These are phyloP conservation scores for Polyommatus iphigenia DNA, from an alignment of 2,888 invertebrate species.

Conservation along the genomic window DNA sequence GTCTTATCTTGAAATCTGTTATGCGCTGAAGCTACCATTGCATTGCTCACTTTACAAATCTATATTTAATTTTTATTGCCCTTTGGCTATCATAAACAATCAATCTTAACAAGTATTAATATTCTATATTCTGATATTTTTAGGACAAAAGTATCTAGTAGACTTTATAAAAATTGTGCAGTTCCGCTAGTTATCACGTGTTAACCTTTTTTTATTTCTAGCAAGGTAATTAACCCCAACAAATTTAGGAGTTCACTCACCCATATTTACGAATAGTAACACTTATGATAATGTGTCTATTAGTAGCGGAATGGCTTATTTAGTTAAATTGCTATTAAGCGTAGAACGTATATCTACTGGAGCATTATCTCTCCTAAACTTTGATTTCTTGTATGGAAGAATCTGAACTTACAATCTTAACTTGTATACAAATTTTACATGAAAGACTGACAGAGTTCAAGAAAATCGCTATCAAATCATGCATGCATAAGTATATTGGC, in stretches of 20 bases:
- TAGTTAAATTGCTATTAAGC: constrained; percentile 37
- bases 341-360: neutral
- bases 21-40: neutral
- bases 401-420: neutral
- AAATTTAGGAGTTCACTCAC: constrained; percentile 45
- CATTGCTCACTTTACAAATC: neutral
- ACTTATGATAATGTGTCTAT: constrained; percentile 45
- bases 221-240: constrained; percentile 4
- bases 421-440: neutral
- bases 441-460: neutral
- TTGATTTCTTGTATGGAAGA: neutral
- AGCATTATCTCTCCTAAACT: neutral
- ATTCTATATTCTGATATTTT: neutral
- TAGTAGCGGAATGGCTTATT: constrained; percentile 43
- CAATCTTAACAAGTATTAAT: neutral
- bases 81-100: neutral
- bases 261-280: constrained; percentile 44
- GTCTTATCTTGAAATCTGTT: neutral
- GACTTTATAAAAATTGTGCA: neutral
- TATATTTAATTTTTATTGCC: neutral
- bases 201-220: constrained; percentile 6
- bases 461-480: neutral
- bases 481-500: neutral
- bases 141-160: neutral
- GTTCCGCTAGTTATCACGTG: neutral